Evolutionary conservation across 2,113 vertebrate genomes (phyloP).

Genomic region (Charina bottae): DNA sequence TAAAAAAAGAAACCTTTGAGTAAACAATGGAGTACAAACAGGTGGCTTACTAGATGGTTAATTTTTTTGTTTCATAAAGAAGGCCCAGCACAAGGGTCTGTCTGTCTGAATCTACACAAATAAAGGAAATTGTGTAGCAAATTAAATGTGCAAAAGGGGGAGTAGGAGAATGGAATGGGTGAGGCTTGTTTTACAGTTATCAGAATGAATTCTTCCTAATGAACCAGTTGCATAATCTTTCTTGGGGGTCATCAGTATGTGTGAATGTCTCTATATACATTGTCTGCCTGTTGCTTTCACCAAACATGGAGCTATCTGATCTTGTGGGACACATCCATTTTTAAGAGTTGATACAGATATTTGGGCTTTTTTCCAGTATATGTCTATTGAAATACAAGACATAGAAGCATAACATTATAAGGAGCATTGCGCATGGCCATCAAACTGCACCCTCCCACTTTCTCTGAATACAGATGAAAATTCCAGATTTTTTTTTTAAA

Average conservation of each 20-base stretch:
- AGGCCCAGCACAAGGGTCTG: constrained; percentile 56
- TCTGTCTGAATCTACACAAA: constrained; percentile 56
- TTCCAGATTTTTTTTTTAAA: neutral
- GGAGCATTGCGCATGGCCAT: neutral
- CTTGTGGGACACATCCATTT: neutral
- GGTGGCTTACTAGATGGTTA: constrained; percentile 70
- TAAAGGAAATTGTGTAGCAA: constrained; percentile 61
- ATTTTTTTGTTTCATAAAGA: constrained; percentile 69
- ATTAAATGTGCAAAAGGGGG: constrained; percentile 57
- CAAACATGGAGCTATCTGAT: neutral
- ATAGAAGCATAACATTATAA: neutral
- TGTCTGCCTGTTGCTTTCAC: constrained; percentile 33
- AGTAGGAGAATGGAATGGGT: constrained; percentile 34
- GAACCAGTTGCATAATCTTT: constrained; percentile 63
- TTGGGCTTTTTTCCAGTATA: fast-evolving
- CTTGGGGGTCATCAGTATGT: constrained; percentile 15
- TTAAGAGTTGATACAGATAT: fast-evolving
- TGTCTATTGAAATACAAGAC: neutral
- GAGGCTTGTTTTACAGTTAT: constrained; percentile 63
- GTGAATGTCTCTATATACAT: neutral
- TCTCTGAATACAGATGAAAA: neutral
- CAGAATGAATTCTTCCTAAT: constrained; percentile 55
- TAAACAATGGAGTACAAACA: constrained; percentile 75
- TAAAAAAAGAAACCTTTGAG: constrained; percentile 53
- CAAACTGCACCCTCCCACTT: neutral